Conservation (phyloP, 2,797 vertebrate genomes). For the Neosilurus hyrtlii region DNA sequence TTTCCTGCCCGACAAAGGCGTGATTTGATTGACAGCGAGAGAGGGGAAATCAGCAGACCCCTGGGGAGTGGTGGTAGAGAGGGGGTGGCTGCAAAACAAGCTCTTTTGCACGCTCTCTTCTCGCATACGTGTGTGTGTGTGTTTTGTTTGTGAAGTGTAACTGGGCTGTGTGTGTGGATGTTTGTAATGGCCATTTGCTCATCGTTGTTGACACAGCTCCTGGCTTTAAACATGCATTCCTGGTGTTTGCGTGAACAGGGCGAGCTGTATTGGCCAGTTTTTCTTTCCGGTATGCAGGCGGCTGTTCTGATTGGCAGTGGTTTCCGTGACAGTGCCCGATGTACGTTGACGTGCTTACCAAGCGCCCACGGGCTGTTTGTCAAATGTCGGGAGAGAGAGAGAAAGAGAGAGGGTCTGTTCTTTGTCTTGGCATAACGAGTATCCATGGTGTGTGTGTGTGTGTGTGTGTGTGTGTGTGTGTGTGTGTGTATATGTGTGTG, state of each 20-base stretch:
- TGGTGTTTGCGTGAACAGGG: conserved; percentile 11
- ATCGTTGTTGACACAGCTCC: conserved; percentile 42
- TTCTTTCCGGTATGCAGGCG: conserved; percentile 23
- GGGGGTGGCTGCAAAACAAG: conserved; percentile 48
- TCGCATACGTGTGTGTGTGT: conserved; percentile 46
- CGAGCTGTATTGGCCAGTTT: conserved; percentile 6
- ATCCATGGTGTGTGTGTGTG: not conserved
- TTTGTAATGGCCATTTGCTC: conserved; percentile 36
- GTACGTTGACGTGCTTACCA: conserved; percentile 31
- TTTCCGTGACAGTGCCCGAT: conserved; percentile 30
- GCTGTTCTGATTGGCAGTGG: conserved; percentile 47
- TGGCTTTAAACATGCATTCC: conserved; percentile 30
- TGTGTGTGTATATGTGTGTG: not conserved
- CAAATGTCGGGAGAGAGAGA: conserved; percentile 33
- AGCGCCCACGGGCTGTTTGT: conserved; percentile 47
- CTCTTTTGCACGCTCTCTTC: conserved; percentile 64
- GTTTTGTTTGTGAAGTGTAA: conserved; percentile 41
- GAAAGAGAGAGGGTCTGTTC: conserved; percentile 27
- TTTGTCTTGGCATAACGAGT: conserved; percentile 43
- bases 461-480: conserved; percentile 11
- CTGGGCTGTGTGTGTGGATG: conserved; percentile 14
- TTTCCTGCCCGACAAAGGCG: conserved; percentile 66
- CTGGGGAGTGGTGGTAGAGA: conserved; percentile 55
- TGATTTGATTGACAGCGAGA: conserved; percentile 69
- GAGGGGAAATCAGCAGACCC: conserved; percentile 65